Percentiles rank a stretch among this genome's conserved stretches.
Conservation (phyloP, 2,113 vertebrate genomes). For the Dendropsophus ebraccatus region DNA sequence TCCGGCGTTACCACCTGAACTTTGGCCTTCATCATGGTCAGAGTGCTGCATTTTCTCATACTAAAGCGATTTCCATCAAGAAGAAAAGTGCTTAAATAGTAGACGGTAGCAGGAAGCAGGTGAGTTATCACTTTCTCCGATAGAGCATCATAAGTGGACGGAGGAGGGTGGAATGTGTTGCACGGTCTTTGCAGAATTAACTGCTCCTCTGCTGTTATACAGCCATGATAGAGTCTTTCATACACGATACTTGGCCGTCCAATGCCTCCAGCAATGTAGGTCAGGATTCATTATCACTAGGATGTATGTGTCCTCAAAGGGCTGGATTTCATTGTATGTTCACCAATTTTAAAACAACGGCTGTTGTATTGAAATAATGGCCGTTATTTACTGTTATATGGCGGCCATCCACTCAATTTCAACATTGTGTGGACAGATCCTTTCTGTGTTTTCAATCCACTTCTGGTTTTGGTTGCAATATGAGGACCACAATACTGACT, state of each 20-base stretch:
- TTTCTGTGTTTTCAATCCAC: too few relatives aligned
- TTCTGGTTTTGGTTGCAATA: too few relatives aligned
- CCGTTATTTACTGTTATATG: too few relatives aligned
- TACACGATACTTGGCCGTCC: neutral
- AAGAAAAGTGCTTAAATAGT: conserved; percentile 70
- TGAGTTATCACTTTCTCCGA: conserved; percentile 35
- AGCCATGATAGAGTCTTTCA: neutral
- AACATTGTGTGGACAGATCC: too few relatives aligned
- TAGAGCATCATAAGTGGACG: neutral
- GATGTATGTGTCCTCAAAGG: neutral
- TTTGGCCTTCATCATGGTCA: conserved; percentile 67
- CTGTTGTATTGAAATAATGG: too few relatives aligned
- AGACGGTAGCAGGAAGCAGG: conserved; percentile 55
- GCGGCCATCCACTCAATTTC: too few relatives aligned
- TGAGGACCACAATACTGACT: too few relatives aligned
- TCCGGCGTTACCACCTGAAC: conserved; percentile 68
- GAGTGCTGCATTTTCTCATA: conserved; percentile 69
- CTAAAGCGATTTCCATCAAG: conserved; percentile 72
- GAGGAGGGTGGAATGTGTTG: conserved; percentile 1
- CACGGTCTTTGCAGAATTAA: neutral
- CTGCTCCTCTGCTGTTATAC: neutral
- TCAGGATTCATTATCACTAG: neutral
- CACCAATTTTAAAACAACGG: too few relatives aligned
- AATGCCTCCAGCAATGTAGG: neutral
- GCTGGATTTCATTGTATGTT: too few relatives aligned